Conservation (phyloP, 2,888 invertebrate genomes). For the Hydriomena furcata region DNA sequence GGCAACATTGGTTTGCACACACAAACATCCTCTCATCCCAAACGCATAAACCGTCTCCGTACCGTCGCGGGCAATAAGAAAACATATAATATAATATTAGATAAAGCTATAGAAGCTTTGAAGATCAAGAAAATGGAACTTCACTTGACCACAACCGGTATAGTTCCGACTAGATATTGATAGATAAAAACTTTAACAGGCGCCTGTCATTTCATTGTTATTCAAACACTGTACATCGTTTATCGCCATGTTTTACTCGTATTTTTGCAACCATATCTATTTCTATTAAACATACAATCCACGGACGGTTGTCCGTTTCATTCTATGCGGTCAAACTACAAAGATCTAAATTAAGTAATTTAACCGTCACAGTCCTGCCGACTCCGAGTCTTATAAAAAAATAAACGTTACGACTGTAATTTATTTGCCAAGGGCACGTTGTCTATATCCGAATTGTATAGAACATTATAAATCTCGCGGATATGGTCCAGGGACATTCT, state of each 20-base stretch:
- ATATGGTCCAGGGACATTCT: constrained; percentile 47
- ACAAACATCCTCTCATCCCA: too few species aligned
- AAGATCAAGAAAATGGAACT: neutral
- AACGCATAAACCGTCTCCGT: too few species aligned
- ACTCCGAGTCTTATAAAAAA: neutral
- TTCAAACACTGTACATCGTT: constrained; percentile 17
- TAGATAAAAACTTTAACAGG: too few species aligned
- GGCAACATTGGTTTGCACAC: too few species aligned
- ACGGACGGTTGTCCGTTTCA: neutral
- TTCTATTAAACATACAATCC: constrained; percentile 6
- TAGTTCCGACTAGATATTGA: too few species aligned
- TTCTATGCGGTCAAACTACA: neutral
- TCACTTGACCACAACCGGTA: too few species aligned
- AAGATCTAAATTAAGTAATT: constrained; percentile 5
- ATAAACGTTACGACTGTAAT: neutral
- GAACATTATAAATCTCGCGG: constrained; percentile 31
- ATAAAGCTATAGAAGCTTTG: too few species aligned
- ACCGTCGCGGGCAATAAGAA: too few species aligned
- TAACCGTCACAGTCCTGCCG: neutral
- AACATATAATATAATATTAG: too few species aligned
- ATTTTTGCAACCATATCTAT: constrained; percentile 9
- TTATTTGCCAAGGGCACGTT: constrained; percentile 4
- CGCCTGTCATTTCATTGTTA: too few species aligned
- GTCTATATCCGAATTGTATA: constrained; percentile 23
- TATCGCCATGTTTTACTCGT: constrained; percentile 17